Percentiles rank a stretch among this genome's conserved stretches.
Evolutionary conservation across 2,888 invertebrate species (phyloP).

Genomic region (Nymphalis polychloros): DNA sequence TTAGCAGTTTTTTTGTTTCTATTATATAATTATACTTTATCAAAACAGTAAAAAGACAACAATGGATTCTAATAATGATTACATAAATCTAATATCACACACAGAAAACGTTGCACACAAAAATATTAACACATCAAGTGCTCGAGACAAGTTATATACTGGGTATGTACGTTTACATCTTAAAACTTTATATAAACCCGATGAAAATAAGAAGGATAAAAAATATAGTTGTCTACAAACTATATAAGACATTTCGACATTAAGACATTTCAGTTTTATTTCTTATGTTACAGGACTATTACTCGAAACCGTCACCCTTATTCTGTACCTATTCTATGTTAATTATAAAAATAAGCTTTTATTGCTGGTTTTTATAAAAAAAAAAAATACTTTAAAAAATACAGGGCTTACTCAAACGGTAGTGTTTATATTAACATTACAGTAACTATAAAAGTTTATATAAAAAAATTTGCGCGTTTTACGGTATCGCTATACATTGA

Average conservation of each 20-base stretch:
- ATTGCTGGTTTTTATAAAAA: slow-evolving; percentile 14
- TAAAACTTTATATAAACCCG: slow-evolving; percentile 28
- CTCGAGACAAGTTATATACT: slow-evolving; percentile 26
- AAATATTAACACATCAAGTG: slow-evolving; percentile 34
- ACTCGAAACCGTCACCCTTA: slow-evolving; percentile 31
- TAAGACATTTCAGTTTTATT: too few relatives aligned
- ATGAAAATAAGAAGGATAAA: slow-evolving; percentile 32
- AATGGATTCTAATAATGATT: slow-evolving; percentile 19
- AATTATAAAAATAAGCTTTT: slow-evolving; percentile 35
- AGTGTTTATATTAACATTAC: not conserved
- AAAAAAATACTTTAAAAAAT: slow-evolving; percentile 18
- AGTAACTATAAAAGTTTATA: slow-evolving; percentile 1
- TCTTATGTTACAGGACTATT: slow-evolving; percentile 17
- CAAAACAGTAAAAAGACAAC: slow-evolving; percentile 15
- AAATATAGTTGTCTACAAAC: slow-evolving; percentile 33
- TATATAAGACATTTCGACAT: too few relatives aligned
- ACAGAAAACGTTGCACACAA: slow-evolving; percentile 43
- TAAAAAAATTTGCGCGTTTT: not conserved
- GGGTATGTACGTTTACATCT: slow-evolving; percentile 17
- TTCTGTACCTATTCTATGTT: slow-evolving; percentile 23
- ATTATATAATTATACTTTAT: slow-evolving; percentile 8
- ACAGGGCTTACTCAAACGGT: slow-evolving; percentile 12
- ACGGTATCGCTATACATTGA: not conserved
- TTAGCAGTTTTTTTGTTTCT: not conserved
- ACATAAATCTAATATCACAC: slow-evolving; percentile 43